Base-by-base conservation (phyloP, 92 coral and sea anemone genomes). In the Desmophyllum pertusum region DNA sequence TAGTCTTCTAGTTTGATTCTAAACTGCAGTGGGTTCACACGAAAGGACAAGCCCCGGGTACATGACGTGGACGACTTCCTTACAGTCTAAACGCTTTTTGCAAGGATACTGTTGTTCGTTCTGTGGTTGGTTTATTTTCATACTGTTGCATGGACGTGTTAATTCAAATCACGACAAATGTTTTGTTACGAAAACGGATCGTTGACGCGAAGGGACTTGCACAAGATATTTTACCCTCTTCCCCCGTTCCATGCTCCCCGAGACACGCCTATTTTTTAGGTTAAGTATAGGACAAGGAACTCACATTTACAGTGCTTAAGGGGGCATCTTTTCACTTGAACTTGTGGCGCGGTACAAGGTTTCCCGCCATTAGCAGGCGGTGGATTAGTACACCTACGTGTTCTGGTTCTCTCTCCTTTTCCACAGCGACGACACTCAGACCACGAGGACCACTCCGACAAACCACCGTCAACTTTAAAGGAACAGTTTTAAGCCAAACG, bases 401-500 rank as follows among this genome's bases (percentile, higher is more conserved):
- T 36, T 85, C 96, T 81, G 25, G 79, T 93, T 53, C 89, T 80
- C 14, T 65, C 31, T n/a, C 88, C 89, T 52, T 79, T 70, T 15
- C 93, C 90, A 77, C 97, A 93, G 38, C 81, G 86, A 46, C 88
- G 91, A 64, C 94, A 93, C 63, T 25, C 80, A 40, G 97, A 81
- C 96, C 96, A 93, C n/a, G 63, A 11, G 3, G 96, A 83, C 96
- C 96, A 93, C 29, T 78, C 63, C 0, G 96, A 87, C 36, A 90
- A 39, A 3, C 80, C 92, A 19, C 96, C 96, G 42, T 87, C 57
- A 42, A 90, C 96, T 93, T 73, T 31, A 59, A 68, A 63, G 21
- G 23, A 42, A 29, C 40, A 21, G 18, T 29, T 52, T 43, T 15
- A 51, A 15, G 13, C 18, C 51, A n/a, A n/a, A n/a, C n/a, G n/a